Evolutionary conservation across 2,113 vertebrate genomes (phyloP), one percentile per base, ranked within the genome.

Genomic region (Siphamia tubifer): DNA sequence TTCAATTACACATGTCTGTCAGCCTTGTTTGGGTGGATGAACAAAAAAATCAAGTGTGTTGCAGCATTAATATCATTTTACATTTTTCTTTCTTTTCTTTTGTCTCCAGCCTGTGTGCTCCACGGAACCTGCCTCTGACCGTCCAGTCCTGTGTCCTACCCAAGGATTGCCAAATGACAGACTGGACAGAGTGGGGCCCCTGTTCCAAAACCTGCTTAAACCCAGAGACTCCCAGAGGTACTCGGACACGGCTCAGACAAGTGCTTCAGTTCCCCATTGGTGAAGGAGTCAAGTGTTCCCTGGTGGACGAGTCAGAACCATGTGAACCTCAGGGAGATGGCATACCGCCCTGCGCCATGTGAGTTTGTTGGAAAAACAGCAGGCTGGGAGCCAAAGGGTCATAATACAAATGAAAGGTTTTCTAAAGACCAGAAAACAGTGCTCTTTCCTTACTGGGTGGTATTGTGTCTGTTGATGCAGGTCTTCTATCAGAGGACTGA

Each of bases 141-240:
- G 93, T 98, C 90, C 97, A 97, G 86, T 94, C 97, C 56, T 99
- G 98, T 34, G 92, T 97, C 67, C 91, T 98, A 13, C 88, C 90
- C 4, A 96, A 94, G 71, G 95, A 95, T 67, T 98, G 97, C 75
- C 92, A 94, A 70, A 73, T 97, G 53, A 94, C 93, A 0, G 95
- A 98, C 38, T 99, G 98, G 98, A 77, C 89, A 0, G 90, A 92
- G 17, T 99, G 97, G 97, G 90, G 91, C 3, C 75, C 91, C 2
- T 99, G 98, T 84, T 94, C 96, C 36, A 95, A 95, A 84, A 87
- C 89, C 1, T 99, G 98, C 72, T 53, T 79, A 1, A 92, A 95
- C 63, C 71, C 73, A 8, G 83, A 77, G 2, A 87, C 92, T 8
- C 92, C 94, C 3, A 77, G 84, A 36, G 96, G 96, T 19, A 83